phyloP scores from a whole-genome alignment of 2,888 invertebrate species.

The Ametastegia equiseti region DNA sequence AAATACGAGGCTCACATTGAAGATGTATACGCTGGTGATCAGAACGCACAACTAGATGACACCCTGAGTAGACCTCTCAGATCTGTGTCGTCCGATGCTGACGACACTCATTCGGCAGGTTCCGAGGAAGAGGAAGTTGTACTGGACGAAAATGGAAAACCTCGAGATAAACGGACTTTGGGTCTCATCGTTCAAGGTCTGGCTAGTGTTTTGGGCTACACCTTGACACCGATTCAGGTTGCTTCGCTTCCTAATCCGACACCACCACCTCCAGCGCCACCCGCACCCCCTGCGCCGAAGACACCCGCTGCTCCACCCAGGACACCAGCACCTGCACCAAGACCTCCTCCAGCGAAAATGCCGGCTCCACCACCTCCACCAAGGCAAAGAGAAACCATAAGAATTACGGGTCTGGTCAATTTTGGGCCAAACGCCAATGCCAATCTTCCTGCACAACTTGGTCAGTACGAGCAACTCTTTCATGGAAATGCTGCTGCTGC shows the following conservation, averaged over 20 bases:
- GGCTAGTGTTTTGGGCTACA: slow-evolving; percentile 71
- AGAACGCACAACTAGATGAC: background rate
- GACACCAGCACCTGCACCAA: slow-evolving; percentile 21
- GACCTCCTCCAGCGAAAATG: slow-evolving; percentile 32
- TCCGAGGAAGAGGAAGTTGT: slow-evolving; percentile 51
- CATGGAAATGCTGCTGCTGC: slow-evolving; percentile 60
- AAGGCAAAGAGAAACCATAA: slow-evolving; percentile 67
- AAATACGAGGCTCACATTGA: background rate
- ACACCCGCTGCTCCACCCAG: slow-evolving; percentile 36
- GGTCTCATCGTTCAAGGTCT: slow-evolving; percentile 70
- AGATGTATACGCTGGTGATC: background rate
- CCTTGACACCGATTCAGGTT: slow-evolving; percentile 65
- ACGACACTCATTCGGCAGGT: slow-evolving; percentile 46
- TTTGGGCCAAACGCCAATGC: slow-evolving; percentile 68
- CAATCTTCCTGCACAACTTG: slow-evolving; percentile 66
- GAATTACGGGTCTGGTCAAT: slow-evolving; percentile 71
- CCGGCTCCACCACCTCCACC: slow-evolving; percentile 53
- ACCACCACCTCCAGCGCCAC: slow-evolving; percentile 45
- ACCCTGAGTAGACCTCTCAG: slow-evolving; percentile 1
- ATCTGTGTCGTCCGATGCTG: slow-evolving; percentile 16
- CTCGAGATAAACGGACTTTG: slow-evolving; percentile 69
- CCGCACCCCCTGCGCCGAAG: slow-evolving; percentile 33
- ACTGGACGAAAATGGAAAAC: slow-evolving; percentile 55
- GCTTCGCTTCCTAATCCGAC: slow-evolving; percentile 66
- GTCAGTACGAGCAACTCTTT: slow-evolving; percentile 69